Percentiles rank a stretch among this genome's conserved stretches.
Evolutionary conservation across 2,888 invertebrate genomes (phyloP).

Genomic region (Notodonta dromedarius): DNA sequence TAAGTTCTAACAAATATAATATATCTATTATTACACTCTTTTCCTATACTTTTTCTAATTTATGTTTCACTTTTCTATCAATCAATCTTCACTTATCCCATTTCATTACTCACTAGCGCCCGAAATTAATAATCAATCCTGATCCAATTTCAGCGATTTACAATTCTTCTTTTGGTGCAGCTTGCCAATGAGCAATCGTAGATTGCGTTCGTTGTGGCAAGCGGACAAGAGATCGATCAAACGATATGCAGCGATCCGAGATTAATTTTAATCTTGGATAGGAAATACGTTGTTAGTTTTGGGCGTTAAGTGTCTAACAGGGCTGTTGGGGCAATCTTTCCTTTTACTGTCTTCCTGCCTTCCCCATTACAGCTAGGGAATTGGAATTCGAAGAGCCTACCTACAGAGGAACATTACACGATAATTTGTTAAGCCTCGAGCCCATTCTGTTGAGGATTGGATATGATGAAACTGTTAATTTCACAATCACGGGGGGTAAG

Average conservation of each 20-base stretch:
- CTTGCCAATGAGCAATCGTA: no score
- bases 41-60: conserved; percentile 10
- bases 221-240: no score
- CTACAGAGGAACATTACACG: conserved; percentile 58
- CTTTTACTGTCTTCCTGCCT: conserved; percentile 28
- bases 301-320: not conserved
- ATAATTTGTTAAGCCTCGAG: conserved; percentile 44
- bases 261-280: no score
- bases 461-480: conserved; percentile 51
- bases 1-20: conserved; percentile 3
- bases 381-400: conserved; percentile 56
- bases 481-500: conserved; percentile 61
- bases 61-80: conserved; percentile 14
- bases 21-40: not conserved
- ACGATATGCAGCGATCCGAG: no score
- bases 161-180: no score
- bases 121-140: no score
- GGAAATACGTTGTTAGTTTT: no score
- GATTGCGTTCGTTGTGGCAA: no score
- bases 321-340: conserved; percentile 12
- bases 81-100: conserved; percentile 25
- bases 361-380: conserved; percentile 55
- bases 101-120: conserved; percentile 12
- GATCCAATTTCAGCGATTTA: no score
- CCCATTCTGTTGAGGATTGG: conserved; percentile 52